A percentile compares a stretch with the other conserved stretches of the same genome.
Conservation (phyloP, 2,888 invertebrate species). For the Synergus itoensis region DNA sequence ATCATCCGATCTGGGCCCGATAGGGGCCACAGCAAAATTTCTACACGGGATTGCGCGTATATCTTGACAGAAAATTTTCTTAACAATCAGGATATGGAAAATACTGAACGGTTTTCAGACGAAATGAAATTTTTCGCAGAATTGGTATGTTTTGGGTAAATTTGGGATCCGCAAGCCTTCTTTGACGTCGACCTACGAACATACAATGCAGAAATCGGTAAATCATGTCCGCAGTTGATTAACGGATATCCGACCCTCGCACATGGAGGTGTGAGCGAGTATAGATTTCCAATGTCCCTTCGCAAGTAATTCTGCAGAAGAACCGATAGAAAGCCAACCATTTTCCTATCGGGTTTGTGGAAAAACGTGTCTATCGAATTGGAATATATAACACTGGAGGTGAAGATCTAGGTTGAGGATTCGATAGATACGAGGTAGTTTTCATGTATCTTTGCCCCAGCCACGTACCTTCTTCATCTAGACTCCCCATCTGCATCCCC, state of each 20-base stretch:
- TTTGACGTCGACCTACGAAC: background rate
- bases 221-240: constrained; percentile 20
- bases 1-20: no score
- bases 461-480: constrained; percentile 60
- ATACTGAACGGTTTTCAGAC: background rate
- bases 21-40: no score
- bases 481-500: background rate
- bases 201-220: background rate
- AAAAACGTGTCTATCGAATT: constrained; percentile 68
- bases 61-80: no score
- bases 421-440: constrained; percentile 55
- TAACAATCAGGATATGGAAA: no score
- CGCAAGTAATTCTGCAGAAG: constrained; percentile 55
- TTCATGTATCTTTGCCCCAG: constrained; percentile 50
- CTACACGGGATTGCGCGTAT: no score
- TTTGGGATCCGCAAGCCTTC: background rate
- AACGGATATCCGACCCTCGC: constrained; percentile 10
- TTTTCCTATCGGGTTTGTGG: constrained; percentile 67
- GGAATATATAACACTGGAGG: constrained; percentile 64
- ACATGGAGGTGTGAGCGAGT: background rate
- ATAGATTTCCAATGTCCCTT: constrained; percentile 28
- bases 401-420: constrained; percentile 57
- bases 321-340: constrained; percentile 61
- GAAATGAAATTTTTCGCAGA: background rate
- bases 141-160: background rate